phyloP scores from a whole-genome alignment of 2,888 invertebrate genomes.

The Monoplex corrugatus region DNA sequence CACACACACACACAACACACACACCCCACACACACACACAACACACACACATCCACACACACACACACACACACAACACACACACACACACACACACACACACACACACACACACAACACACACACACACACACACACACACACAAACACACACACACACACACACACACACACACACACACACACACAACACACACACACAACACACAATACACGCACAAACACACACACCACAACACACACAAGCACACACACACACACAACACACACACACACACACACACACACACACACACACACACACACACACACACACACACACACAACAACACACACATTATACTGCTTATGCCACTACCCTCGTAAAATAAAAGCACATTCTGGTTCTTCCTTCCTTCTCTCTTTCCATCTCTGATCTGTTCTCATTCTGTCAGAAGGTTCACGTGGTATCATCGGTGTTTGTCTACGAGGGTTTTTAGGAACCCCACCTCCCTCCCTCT shows the following conservation, averaged over 20 bases:
- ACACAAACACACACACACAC: background rate
- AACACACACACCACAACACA: background rate
- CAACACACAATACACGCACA: too few species aligned
- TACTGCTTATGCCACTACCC: too few species aligned
- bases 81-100: background rate
- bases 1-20: background rate
- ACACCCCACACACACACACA: too few species aligned
- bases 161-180: slow-evolving; percentile 6
- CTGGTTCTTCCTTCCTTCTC: too few species aligned
- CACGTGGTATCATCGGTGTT: too few species aligned
- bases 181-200: background rate
- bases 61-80: background rate
- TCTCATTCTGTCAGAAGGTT: too few species aligned
- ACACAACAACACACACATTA: background rate
- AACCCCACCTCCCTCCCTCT: too few species aligned
- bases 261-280: background rate
- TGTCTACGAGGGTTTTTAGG: too few species aligned
- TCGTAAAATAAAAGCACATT: too few species aligned
- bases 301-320: background rate
- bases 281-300: background rate
- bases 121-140: background rate
- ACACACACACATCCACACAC: too few species aligned
- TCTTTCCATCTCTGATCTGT: too few species aligned
- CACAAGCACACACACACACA: background rate
- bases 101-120: background rate